These are phyloP conservation scores for Megastigmus dorsalis DNA, from an alignment of 2,888 invertebrate species.

Conservation along the genomic window DNA sequence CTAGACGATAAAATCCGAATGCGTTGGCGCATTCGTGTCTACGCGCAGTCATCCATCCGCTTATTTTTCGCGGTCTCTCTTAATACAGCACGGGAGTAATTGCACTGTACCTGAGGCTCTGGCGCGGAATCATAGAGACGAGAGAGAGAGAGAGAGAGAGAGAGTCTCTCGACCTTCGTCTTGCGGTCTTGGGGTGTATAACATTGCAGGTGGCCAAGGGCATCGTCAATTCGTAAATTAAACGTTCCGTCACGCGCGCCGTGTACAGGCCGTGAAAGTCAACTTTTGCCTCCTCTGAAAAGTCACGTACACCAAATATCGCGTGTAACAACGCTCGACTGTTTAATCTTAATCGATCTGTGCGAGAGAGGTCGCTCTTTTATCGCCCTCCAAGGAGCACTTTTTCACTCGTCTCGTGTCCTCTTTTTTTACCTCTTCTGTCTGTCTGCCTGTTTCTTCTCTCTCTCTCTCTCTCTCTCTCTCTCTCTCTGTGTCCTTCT, in stretches of 20 bases:
- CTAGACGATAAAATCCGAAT: too few relatives aligned
- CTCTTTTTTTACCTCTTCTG: neutral
- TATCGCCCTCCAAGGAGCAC: neutral
- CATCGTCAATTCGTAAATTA: conserved; percentile 9
- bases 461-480: conserved; percentile 16
- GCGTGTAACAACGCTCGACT: too few relatives aligned
- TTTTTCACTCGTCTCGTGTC: neutral
- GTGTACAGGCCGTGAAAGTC: neutral
- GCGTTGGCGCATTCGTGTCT: too few relatives aligned
- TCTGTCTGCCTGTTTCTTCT: neutral
- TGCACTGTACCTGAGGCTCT: too few relatives aligned
- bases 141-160: too few relatives aligned
- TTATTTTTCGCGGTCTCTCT: too few relatives aligned
- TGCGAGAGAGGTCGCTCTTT: neutral
- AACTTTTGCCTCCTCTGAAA: neutral
- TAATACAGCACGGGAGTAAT: too few relatives aligned
- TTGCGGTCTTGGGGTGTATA: too few relatives aligned
- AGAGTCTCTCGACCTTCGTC: neutral
- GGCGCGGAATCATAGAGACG: neutral
- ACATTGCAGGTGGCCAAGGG: neutral
- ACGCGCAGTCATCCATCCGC: too few relatives aligned
- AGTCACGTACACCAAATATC: too few relatives aligned
- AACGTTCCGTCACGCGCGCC: neutral
- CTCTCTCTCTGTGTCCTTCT: neutral
- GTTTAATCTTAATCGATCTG: conserved; percentile 3